These are phyloP conservation scores for Coryphaenoides rupestris DNA, from an alignment of 2,113 vertebrate genomes.

Conservation along the genomic window DNA sequence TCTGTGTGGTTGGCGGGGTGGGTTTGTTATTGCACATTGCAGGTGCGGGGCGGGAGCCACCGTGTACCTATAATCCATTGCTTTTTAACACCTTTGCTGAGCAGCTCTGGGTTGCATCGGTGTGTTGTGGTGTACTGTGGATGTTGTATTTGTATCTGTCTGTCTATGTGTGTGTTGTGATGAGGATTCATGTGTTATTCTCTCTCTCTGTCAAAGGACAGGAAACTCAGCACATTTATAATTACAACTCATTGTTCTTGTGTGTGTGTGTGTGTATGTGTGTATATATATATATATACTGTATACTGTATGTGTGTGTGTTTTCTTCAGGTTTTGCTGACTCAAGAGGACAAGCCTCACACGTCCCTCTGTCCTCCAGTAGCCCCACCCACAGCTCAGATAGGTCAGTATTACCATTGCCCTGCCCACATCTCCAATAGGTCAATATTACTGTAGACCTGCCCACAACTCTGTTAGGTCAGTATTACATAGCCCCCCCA, in stretches of 20 bases:
- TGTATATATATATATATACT: slow-evolving; percentile 13
- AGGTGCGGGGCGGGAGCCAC: too few relatives aligned
- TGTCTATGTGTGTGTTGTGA: background rate
- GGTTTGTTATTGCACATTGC: too few relatives aligned
- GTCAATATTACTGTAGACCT: background rate
- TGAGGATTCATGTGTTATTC: too few relatives aligned
- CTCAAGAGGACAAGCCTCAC: slow-evolving; percentile 67
- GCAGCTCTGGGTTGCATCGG: too few relatives aligned
- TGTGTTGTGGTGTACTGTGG: background rate
- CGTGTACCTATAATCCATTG: too few relatives aligned
- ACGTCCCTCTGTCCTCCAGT: slow-evolving; percentile 75
- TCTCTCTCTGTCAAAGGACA: too few relatives aligned
- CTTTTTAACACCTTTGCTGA: too few relatives aligned
- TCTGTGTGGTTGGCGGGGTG: too few relatives aligned
- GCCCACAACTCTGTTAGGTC: background rate
- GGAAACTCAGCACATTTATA: too few relatives aligned
- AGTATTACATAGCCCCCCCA: background rate
- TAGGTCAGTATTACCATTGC: slow-evolving; percentile 69
- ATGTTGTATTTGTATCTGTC: background rate
- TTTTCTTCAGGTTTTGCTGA: slow-evolving; percentile 33
- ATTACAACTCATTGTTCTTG: background rate
- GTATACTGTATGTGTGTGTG: too few relatives aligned
- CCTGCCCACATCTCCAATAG: background rate
- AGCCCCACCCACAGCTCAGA: slow-evolving; percentile 81
- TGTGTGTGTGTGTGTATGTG: background rate